These are phyloP conservation scores for Drosophila varians DNA, from an alignment of 1,140 invertebrate species.

Conservation along the genomic window DNA sequence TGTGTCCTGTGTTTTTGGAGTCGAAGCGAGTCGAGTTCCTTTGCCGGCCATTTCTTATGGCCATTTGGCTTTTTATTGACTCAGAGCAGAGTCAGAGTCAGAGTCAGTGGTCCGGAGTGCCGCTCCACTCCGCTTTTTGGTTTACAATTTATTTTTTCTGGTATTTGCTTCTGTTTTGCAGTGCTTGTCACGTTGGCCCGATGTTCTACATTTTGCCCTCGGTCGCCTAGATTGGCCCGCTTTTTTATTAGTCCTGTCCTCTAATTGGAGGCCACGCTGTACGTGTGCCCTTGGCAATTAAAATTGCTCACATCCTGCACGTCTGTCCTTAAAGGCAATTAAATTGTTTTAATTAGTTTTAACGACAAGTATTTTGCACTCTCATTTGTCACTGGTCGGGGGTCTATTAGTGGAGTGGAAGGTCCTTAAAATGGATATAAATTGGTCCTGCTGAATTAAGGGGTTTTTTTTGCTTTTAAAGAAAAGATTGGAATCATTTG, in stretches of 20 bases:
- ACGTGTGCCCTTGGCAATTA: slow-evolving; percentile 37
- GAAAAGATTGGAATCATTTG: neutral
- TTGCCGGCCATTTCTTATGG: slow-evolving; percentile 52
- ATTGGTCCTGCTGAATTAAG: neutral
- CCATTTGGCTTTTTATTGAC: slow-evolving; percentile 63
- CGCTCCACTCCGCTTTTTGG: slow-evolving; percentile 30
- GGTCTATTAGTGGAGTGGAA: slow-evolving; percentile 2
- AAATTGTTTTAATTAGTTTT: slow-evolving; percentile 60
- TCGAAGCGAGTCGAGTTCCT: slow-evolving; percentile 21
- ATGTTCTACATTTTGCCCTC: slow-evolving; percentile 19
- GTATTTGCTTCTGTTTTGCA: slow-evolving; percentile 7
- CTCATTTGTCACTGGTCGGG: slow-evolving; percentile 29
- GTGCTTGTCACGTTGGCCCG: slow-evolving; percentile 44
- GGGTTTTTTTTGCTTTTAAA: neutral
- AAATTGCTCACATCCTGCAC: slow-evolving; percentile 52
- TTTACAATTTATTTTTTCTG: slow-evolving; percentile 11
- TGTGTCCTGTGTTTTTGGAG: slow-evolving; percentile 33
- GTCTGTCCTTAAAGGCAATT: slow-evolving; percentile 53
- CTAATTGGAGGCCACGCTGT: slow-evolving; percentile 41
- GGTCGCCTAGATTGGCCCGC: slow-evolving; percentile 7
- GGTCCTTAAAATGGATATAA: slow-evolving; percentile 22
- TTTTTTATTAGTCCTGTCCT: slow-evolving; percentile 36
- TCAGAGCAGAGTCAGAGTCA: neutral
- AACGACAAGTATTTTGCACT: slow-evolving; percentile 57
- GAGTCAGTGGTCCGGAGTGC: neutral